phyloP scores from a whole-genome alignment of 1,140 invertebrate species.

The Daktulosphaira vitifoliae region DNA sequence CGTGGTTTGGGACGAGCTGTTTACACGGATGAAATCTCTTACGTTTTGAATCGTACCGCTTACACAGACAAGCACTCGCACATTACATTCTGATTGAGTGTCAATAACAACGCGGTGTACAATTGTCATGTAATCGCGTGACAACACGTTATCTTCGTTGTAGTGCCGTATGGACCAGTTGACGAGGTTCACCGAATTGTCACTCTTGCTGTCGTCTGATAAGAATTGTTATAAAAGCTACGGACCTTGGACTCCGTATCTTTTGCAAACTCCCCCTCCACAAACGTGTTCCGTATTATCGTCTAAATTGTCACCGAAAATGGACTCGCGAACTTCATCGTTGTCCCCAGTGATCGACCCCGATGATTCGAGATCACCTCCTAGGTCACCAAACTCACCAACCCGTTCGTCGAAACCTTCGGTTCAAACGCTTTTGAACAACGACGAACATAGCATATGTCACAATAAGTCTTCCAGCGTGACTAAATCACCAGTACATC shows the following conservation, averaged over 20 bases:
- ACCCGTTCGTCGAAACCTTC: too few relatives aligned
- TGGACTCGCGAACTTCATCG: constrained; percentile 32
- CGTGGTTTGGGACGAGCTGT: constrained; percentile 14
- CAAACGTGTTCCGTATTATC: neutral
- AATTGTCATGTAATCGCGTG: constrained; percentile 23
- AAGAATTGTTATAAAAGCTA: neutral
- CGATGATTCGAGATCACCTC: constrained; percentile 43
- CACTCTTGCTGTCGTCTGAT: neutral
- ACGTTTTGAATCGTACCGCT: neutral
- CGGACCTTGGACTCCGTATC: neutral
- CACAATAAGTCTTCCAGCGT: too few relatives aligned
- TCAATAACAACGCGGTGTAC: constrained; percentile 11
- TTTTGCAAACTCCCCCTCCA: neutral
- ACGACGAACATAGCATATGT: too few relatives aligned
- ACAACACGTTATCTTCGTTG: constrained; percentile 7
- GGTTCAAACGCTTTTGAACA: neutral
- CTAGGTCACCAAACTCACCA: constrained; percentile 32
- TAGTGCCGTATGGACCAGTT: constrained; percentile 15
- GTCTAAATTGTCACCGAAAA: neutral
- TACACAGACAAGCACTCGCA: neutral
- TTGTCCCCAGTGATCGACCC: constrained; percentile 36
- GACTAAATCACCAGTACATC: too few relatives aligned
- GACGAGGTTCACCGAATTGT: neutral
- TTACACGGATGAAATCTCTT: neutral
- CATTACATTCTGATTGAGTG: constrained; percentile 26